Evolutionary conservation across 2,797 vertebrate genomes (phyloP).

Genomic region (Galagoides demidoff): DNA sequence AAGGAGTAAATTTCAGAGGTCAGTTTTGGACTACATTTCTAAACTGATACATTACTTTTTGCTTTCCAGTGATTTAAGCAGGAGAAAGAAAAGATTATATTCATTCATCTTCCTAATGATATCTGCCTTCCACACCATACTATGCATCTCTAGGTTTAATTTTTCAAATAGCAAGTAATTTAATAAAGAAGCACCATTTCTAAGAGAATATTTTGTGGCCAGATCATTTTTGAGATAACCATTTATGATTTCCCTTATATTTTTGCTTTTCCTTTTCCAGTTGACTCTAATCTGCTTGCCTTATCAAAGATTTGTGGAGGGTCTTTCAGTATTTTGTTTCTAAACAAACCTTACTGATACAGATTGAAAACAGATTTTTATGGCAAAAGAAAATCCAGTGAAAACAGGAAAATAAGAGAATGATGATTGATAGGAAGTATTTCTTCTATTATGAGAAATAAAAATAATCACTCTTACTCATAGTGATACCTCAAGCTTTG

Average conservation of each 20-base stretch:
- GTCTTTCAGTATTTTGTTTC: constrained; percentile 21
- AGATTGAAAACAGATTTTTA: neutral
- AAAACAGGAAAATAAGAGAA: neutral
- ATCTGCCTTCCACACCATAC: constrained; percentile 39
- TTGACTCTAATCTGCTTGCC: neutral
- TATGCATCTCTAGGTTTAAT: constrained; percentile 58
- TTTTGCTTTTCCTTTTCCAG: constrained; percentile 32
- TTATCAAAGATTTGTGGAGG: neutral
- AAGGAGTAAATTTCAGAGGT: constrained; percentile 60
- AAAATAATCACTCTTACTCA: neutral
- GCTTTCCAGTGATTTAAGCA: constrained; percentile 63
- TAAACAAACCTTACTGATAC: constrained; percentile 45
- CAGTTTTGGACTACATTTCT: constrained; percentile 18
- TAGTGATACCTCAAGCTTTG: neutral
- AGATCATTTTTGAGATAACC: constrained; percentile 54
- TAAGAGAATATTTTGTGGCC: constrained; percentile 30
- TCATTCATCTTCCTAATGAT: constrained; percentile 67
- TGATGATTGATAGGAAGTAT: neutral
- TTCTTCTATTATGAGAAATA: neutral
- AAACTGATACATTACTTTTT: constrained; percentile 49
- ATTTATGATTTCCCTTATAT: constrained; percentile 28
- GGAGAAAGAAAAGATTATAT: constrained; percentile 66
- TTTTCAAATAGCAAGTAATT: constrained; percentile 76
- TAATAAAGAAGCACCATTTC: constrained; percentile 38
- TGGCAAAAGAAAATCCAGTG: neutral